phyloP scores from a whole-genome alignment of 2,113 vertebrate genomes.

The Microcebus jonahi region DNA sequence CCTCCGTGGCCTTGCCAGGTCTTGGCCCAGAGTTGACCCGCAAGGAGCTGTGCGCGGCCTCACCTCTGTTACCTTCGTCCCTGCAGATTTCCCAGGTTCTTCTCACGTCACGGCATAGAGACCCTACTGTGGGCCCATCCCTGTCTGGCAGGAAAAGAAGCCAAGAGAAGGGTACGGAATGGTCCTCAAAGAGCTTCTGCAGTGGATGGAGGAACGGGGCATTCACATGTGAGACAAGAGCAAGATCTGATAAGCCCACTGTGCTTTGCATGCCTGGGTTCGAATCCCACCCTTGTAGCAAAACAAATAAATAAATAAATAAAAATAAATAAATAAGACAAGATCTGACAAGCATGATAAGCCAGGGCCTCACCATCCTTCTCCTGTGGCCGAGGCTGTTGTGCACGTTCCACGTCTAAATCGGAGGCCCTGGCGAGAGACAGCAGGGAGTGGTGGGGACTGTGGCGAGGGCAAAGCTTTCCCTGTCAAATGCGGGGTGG shows the following conservation, averaged over 20 bases:
- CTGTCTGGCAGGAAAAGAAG: neutral
- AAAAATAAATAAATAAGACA: neutral
- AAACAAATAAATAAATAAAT: no score
- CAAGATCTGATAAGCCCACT: neutral
- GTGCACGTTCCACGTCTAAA: accelerated
- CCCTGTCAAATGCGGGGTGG: neutral
- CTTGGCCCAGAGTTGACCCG: neutral
- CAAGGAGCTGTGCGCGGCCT: neutral
- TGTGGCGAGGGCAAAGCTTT: neutral
- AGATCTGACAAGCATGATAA: neutral
- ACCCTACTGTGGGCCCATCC: neutral
- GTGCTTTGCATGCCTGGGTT: no score
- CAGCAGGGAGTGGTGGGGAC: neutral
- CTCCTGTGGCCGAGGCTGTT: accelerated
- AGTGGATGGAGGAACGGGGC: neutral
- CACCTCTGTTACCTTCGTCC: accelerated
- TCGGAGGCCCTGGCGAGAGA: neutral
- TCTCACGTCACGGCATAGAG: neutral
- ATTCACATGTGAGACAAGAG: neutral
- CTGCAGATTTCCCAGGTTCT: neutral
- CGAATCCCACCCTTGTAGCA: no score
- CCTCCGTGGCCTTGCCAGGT: neutral
- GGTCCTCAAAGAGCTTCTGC: neutral
- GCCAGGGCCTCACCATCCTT: accelerated
- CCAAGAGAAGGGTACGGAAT: neutral